Evolutionary conservation across 2,888 invertebrate species (phyloP).

Genomic region (Aphrophora alni): DNA sequence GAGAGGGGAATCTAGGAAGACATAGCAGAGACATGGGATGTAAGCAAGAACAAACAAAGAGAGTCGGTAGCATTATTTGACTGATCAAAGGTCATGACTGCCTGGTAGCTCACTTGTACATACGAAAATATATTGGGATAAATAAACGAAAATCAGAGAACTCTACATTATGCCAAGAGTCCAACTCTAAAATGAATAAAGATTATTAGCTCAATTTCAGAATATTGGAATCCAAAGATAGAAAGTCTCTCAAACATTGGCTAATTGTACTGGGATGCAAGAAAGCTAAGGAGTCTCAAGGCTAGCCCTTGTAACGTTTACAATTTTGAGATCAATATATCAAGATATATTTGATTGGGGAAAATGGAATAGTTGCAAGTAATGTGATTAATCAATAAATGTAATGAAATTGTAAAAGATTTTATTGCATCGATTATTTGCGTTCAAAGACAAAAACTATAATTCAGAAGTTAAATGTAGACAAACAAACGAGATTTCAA

Average conservation of each 20-base stretch:
- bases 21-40: background rate
- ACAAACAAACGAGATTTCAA: no score
- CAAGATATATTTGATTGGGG: no score
- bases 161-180: background rate
- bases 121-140: no score
- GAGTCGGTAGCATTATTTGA: background rate
- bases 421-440: no score
- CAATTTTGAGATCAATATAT: no score
- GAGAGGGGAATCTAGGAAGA: background rate
- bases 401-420: no score
- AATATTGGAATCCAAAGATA: background rate
- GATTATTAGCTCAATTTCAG: background rate
- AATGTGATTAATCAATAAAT: no score
- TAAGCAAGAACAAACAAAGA: background rate
- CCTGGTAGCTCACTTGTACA: background rate
- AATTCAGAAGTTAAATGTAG: no score
- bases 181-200: background rate
- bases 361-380: no score
- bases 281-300: background rate
- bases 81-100: background rate
- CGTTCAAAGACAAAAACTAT: no score
- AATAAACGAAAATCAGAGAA: background rate
- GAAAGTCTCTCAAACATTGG: background rate
- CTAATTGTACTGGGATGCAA: background rate
- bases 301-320: no score